Evolutionary conservation across 30 jellyfish, hydroid and myxozoan species (phyloP), one percentile per base, ranked within the genome.

Genomic region (Turritopsis dohrnii): DNA sequence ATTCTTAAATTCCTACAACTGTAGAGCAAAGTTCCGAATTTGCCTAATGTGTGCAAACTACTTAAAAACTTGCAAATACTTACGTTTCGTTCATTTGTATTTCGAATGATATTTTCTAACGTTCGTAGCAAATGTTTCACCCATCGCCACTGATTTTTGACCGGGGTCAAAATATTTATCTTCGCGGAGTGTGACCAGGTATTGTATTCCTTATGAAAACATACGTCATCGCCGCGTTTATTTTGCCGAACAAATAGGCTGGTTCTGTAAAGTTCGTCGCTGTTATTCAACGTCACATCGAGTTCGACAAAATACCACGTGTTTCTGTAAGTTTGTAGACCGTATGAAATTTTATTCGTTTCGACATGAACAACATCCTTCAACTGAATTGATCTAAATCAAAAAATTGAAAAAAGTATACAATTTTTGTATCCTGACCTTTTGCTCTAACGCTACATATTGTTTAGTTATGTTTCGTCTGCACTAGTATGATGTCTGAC

Each of bases 281-380:
- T 52, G 65, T n/a, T n/a, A 1, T 28, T 20, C 26, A 74, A n/a
- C 30, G 27, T 25, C 28, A 87, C 69, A 53, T 92, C 97, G 9
- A 92, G 76, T 85, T 92, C 97, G 1, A 92, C 97, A 24, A 92
- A 84, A 74, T 92, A 92, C 8, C 95, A 87, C 53, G 84, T 92
- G 21, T 89, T 87, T 19, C 22, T 41, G 16, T 54, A 8, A 19
- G 71, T 26, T 71, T 28, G 4, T n/a, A 7, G 8, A 21, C 28
- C 18, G 9, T 29, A 71, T 1, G 16, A 9, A 71, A 87, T 95
- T 66, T 18, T 18, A 77, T 92, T 92, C 79, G 88, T 89, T 80
- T 92, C 92, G 28, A 92, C 92, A 81, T 75, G 86, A 20, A 87
- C 96, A 1, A 92, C 83, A 54, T 84, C 22, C 60, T 75, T 66